Evolutionary conservation across 2,888 invertebrate species (phyloP), one percentile per base, ranked within the genome.

Genomic region (Hyposoter didymator): DNA sequence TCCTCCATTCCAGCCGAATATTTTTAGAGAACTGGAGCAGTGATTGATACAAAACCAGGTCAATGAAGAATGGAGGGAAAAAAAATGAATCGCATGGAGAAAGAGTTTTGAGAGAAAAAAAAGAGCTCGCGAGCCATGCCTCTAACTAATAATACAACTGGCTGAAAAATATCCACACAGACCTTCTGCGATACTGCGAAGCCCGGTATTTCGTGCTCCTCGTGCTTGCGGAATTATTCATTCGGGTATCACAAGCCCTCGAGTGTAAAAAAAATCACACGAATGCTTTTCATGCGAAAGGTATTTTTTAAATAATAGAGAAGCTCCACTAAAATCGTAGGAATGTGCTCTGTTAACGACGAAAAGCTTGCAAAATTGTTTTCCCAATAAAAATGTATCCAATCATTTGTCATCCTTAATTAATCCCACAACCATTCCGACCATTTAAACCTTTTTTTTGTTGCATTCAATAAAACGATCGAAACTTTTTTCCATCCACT

Each of bases 171-270:
- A 69, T 59, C 47, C n/a, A 69, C 47, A 35, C 22, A 49, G 43
- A 66, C 22, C 43, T 32, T 28, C 70, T 22, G n/a, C 43, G 22
- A 45, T 69, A 78, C 55, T 55, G 39, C 28, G 64, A 55, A 52
- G 67, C 22, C 17, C 49, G n/a, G 17, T 67, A 59, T 66, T 73
- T 80, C 22, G 17, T 59, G 45, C n/a, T 35, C 17, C 22, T 28
- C 64, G 39, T 19, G 49, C 35, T 19, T 49, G 49, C 17, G 12
- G 81, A 78, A 83, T 87, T 43, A 19, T 62, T 64, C 28, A 17
- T 45, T 45, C 62, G 75, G 49, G 47, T 28, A 62, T n/a, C 76
- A 45, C 19, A 49, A 75, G 62, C 64, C 39, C 2, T 55, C 39
- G 28, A 22, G 73, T 19, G 59, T 43, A 45, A 35, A 49, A 49